Base-by-base conservation (phyloP, 2,888 invertebrate genomes). In the Ernsta delagoae region DNA sequence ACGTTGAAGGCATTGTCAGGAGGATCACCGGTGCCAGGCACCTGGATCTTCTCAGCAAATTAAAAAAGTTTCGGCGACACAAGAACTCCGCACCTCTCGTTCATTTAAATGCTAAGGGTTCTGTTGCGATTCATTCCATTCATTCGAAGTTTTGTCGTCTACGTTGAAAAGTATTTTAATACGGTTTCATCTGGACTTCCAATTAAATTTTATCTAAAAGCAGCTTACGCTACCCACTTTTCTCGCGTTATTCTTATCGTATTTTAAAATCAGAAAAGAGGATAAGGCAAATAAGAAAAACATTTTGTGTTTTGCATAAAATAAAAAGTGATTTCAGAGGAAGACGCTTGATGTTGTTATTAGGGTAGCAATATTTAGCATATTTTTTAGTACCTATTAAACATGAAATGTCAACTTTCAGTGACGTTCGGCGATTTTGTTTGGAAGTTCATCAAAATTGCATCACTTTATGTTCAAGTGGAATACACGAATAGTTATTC, bases 31-130 rank as follows among this genome's bases (percentile, higher is more conserved):
- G 24, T 11, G 54, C 50, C 12, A 9, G 79, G 84, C 92, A 92
- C 91, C 92, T 92, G 91, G 85, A 81, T 83, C 87, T 87, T 87
- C 85, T 79, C 86, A 83, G 81, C 88, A 92, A 92, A 92, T 92
- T 92, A 92, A 92, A 92, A 92, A 92, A 92, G 89, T 78, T 92
- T 86, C 81, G 81, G 82, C 82, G 82, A 88, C 86, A 85, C 82
- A 81, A 81, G 79, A 85, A 85, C 81, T 87, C 84, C 75, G 79
- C 76, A 85, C 84, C 83, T 86, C 85, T 83, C 88, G 81, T 88
- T 88, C 88, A 89, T 90, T 90, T 89, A 89, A 90, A 90, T 90
- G 86, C 87, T 88, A 87, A 87, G 85, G 85, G 84, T 86, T 85
- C 84, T 76, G 85, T 89, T 88, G 86, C 88, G 85, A 88, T 88